phyloP scores from a whole-genome alignment of 2,113 vertebrate genomes.

The Choloepus hoffmanni region DNA sequence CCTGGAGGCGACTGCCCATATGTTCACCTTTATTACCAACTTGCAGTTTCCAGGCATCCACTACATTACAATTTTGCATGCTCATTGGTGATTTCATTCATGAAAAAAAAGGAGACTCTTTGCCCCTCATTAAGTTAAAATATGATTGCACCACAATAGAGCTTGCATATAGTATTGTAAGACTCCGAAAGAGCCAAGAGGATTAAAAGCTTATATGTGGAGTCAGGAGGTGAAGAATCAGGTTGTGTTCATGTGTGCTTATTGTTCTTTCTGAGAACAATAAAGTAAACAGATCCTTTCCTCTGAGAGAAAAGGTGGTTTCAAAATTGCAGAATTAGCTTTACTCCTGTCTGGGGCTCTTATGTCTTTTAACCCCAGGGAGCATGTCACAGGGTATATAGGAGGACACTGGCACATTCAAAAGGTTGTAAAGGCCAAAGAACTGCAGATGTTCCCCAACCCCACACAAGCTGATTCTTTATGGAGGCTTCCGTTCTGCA shows the following conservation, averaged over 20 bases:
- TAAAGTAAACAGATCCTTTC: slow-evolving; percentile 22
- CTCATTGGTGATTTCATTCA: slow-evolving; percentile 49
- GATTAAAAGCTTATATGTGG: not conserved
- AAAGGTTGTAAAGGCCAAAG: not conserved
- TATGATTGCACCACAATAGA: not conserved
- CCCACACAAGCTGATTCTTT: not conserved
- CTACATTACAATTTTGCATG: slow-evolving; percentile 51
- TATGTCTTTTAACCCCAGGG: not conserved
- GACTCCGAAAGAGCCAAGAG: not conserved
- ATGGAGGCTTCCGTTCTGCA: not conserved
- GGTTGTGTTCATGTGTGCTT: slow-evolving; percentile 14
- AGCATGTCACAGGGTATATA: not conserved
- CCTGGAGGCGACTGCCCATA: slow-evolving; percentile 54
- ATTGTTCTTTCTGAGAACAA: slow-evolving; percentile 37
- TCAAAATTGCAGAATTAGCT: slow-evolving; percentile 24
- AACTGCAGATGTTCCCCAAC: not conserved
- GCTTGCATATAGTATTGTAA: not conserved
- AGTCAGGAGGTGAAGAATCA: not conserved
- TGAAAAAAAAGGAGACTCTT: not conserved
- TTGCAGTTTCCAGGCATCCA: slow-evolving; percentile 60
- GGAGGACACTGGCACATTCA: not conserved
- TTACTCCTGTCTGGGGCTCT: not conserved
- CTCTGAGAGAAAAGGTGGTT: slow-evolving; percentile 8
- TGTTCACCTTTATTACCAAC: slow-evolving; percentile 71
- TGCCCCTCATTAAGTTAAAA: slow-evolving; percentile 55